Base-by-base conservation (phyloP, 30 jellyfish, hydroid and myxozoan species). In the Chrysaora quinquecirrha region DNA sequence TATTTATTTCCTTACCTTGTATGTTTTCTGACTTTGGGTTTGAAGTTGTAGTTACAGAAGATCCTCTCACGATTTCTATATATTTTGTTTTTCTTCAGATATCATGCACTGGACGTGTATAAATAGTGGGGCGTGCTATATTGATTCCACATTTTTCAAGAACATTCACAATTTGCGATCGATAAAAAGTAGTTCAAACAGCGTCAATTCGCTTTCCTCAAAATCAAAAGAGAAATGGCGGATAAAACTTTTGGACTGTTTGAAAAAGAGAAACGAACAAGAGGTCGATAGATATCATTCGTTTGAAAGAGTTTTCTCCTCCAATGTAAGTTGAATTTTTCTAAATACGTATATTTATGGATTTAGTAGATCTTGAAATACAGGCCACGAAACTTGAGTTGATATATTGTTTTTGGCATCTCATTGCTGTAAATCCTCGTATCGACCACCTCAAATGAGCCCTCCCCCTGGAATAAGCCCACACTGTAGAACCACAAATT, bases 71-170 rank as follows among this genome's bases (percentile, higher is more conserved):
- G n/a, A n/a, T n/a, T n/a, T n/a, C n/a, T n/a, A n/a, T n/a, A n/a
- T n/a, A n/a, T 49, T 4, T 18, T 10, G 14, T 22, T 77, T 22
- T 0, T 60, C 4, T 61, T 9, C 35, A 80, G 90, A 54, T 2
- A 31, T 65, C 18, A 24, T 24, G 47, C 83, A 82, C n/a, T 89
- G 97, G 93, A 63, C 50, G 3, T 90, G 95, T 87, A 75, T 90
- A 29, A 88, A 70, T 79, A 67, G 93, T 56, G 97, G 97, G 1
- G 97, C 93, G 3, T 90, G 97, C 66, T 52, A 73, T 83, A 93
- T 83, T 1, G 93, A 90, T 34, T 34, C 95, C 18, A 32, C 82
- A 56, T 68, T 25, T 35, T 54, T 76, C 66, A 71, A 77, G 35
- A 70, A 47, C 16, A 34, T 76, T 10, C 87, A 48, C 25, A 63